Conservation (phyloP, 2,797 vertebrate species). For the Fratercula arctica region DNA sequence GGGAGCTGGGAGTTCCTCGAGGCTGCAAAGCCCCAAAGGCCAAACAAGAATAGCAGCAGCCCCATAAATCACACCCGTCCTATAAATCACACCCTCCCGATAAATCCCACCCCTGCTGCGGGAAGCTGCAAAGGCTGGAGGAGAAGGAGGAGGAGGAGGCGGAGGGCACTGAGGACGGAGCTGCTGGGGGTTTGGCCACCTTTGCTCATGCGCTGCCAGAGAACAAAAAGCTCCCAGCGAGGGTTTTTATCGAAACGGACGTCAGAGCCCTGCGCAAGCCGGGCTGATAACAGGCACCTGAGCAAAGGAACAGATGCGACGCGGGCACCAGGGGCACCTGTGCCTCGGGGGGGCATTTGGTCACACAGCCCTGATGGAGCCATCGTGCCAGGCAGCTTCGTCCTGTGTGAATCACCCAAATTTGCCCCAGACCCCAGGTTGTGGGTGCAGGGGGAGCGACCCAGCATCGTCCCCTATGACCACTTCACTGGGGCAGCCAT, state of each 20-base stretch:
- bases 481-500: neutral
- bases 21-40: neutral
- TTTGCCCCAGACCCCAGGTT: neutral
- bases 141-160: neutral
- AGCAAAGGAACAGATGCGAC: fast-evolving
- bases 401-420: neutral
- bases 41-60: neutral
- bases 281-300: neutral
- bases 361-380: neutral
- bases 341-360: neutral
- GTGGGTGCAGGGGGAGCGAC: fast-evolving
- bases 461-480: fast-evolving
- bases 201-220: neutral
- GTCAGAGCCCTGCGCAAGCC: neutral
- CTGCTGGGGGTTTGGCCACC: fast-evolving
- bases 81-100: neutral
- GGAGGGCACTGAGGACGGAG: neutral
- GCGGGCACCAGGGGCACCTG: fast-evolving
- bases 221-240: neutral
- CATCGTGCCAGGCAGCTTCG: fast-evolving
- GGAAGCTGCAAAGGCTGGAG: neutral
- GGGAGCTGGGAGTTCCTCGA: neutral
- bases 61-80: neutral
- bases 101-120: neutral
- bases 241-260: neutral